These are phyloP conservation scores for Orthosia incerta DNA, from an alignment of 2,888 invertebrate genomes.

Conservation along the genomic window DNA sequence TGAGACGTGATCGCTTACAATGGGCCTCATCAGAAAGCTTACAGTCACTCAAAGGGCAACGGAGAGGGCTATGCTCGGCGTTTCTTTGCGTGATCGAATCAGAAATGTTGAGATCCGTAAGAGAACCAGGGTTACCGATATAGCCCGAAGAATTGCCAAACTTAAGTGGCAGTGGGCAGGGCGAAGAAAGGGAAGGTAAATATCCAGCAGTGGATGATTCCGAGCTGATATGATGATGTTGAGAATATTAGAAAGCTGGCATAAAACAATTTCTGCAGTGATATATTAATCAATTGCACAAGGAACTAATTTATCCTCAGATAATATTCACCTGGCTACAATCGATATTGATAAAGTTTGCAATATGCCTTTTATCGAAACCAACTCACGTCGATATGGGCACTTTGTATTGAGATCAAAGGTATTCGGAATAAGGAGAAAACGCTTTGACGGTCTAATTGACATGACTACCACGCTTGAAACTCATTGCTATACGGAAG, in stretches of 20 bases:
- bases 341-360: constrained; percentile 9
- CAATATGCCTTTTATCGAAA: constrained; percentile 15
- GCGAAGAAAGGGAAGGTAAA: background rate
- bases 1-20: too few relatives aligned
- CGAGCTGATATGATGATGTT: background rate
- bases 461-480: constrained; percentile 33
- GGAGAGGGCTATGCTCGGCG: too few relatives aligned
- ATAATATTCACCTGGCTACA: constrained; percentile 2
- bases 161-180: too few relatives aligned
- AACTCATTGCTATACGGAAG: constrained; percentile 45
- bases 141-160: too few relatives aligned
- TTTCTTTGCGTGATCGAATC: too few relatives aligned
- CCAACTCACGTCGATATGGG: constrained; percentile 29
- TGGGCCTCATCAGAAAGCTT: too few relatives aligned
- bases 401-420: constrained; percentile 36
- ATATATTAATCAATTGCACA: constrained; percentile 1
- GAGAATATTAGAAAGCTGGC: background rate
- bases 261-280: background rate
- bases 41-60: too few relatives aligned
- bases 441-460: constrained; percentile 42
- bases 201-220: background rate
- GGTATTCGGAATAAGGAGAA: constrained; percentile 44
- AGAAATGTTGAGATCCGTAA: too few relatives aligned
- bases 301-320: background rate
- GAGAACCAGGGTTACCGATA: too few relatives aligned